These are phyloP conservation scores for Poecilia wingei DNA, from an alignment of 2,797 vertebrate genomes.

Conservation along the genomic window DNA sequence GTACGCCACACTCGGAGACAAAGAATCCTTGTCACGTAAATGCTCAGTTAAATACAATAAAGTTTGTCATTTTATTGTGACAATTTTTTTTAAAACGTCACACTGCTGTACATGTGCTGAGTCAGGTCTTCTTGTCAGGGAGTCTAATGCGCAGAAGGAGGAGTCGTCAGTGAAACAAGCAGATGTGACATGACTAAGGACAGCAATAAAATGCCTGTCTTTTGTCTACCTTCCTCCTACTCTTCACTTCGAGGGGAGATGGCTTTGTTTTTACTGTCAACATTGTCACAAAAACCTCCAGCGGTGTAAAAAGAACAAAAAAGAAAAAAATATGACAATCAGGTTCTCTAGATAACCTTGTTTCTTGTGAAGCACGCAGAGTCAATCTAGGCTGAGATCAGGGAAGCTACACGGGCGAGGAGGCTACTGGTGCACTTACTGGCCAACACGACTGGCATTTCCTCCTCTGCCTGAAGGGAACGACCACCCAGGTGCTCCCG, in stretches of 20 bases:
- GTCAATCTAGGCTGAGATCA: slow-evolving; percentile 24
- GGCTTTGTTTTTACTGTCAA: slow-evolving; percentile 12
- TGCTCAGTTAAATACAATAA: neutral
- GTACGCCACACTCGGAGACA: neutral
- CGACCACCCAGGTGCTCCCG: slow-evolving; percentile 93
- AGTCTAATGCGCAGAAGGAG: slow-evolving; percentile 18
- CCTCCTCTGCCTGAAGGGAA: slow-evolving; percentile 82
- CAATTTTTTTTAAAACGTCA: neutral
- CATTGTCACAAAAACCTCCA: slow-evolving; percentile 19
- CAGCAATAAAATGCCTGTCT: slow-evolving; percentile 16
- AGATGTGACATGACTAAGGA: slow-evolving; percentile 18
- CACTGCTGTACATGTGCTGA: neutral
- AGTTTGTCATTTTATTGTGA: neutral
- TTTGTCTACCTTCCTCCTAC: slow-evolving; percentile 17
- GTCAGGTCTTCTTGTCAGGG: neutral
- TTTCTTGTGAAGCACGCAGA: slow-evolving; percentile 17
- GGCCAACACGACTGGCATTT: slow-evolving; percentile 43
- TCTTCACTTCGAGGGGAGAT: slow-evolving; percentile 1
- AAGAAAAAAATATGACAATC: slow-evolving; percentile 14
- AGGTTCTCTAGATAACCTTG: slow-evolving; percentile 13
- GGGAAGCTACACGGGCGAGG: neutral
- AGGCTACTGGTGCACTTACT: slow-evolving; percentile 53
- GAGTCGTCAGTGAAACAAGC: slow-evolving; percentile 43
- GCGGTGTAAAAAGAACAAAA: neutral
- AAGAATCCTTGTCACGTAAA: neutral